Percentiles rank a stretch among this genome's conserved stretches.
These are phyloP conservation scores for Agrotis segetum DNA, from an alignment of 2,888 invertebrate species.

Conservation along the genomic window DNA sequence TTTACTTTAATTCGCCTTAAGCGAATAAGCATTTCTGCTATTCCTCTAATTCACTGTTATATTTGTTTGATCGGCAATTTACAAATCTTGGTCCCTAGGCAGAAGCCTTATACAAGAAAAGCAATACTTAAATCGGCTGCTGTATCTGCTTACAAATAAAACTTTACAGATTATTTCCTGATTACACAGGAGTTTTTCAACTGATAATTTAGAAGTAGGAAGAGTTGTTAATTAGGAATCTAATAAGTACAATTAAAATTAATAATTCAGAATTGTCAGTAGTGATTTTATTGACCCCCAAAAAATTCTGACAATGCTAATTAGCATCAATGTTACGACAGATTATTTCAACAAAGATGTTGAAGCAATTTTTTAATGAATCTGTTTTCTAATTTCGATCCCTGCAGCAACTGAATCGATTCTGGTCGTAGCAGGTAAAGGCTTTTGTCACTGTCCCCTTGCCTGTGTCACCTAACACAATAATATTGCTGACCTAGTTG, in stretches of 20 bases:
- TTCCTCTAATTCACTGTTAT: not conserved
- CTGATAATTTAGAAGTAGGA: conserved; percentile 12
- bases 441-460: not conserved
- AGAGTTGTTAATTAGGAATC: conserved; percentile 12
- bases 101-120: not conserved
- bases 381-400: not conserved
- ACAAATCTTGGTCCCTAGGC: no score
- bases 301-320: conserved; percentile 14
- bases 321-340: conserved; percentile 3
- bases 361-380: not conserved
- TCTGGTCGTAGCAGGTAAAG: not conserved
- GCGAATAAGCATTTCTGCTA: not conserved
- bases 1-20: not conserved
- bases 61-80: not conserved
- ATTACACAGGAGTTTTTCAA: not conserved
- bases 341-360: not conserved
- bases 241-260: conserved; percentile 11
- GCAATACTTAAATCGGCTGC: not conserved
- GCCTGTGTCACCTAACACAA: not conserved
- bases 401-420: not conserved
- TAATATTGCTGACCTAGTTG: not conserved
- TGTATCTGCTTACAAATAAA: conserved; percentile 16
- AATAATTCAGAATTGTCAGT: conserved; percentile 11
- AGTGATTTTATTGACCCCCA: conserved; percentile 15
- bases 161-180: no score